Percentiles rank a stretch among this genome's conserved stretches.
phyloP scores from a whole-genome alignment of 2,113 vertebrate genomes.

The Pollachius pollachius region DNA sequence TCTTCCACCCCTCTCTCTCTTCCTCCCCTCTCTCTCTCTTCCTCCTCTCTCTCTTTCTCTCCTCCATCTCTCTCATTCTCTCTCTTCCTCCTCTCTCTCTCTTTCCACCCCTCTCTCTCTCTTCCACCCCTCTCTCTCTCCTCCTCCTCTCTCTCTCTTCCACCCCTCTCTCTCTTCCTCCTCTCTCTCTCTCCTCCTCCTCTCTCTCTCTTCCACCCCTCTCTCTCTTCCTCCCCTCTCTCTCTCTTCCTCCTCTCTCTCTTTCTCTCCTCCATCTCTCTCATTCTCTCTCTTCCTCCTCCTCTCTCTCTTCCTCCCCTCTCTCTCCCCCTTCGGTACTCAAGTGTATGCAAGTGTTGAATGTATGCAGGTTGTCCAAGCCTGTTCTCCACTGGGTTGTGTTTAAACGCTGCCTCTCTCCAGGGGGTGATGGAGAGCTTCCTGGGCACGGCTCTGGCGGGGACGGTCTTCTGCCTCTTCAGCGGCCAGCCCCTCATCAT shows the following conservation, averaged over 20 bases:
- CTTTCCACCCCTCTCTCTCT: background rate
- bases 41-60: background rate
- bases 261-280: too few species aligned
- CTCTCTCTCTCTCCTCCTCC: background rate
- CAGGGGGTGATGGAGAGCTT: conserved; percentile 99
- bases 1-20: background rate
- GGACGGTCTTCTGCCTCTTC: conserved; percentile 89
- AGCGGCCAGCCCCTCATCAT: conserved; percentile 97
- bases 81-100: background rate
- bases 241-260: too few species aligned
- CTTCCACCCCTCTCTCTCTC: background rate
- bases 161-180: background rate
- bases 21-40: background rate
- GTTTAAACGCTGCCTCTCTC: background rate
- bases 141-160: background rate
- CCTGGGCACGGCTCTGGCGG: conserved; percentile 90
- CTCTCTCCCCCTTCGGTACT: too few species aligned
- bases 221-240: too few species aligned
- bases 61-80: too few species aligned
- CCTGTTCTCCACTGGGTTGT: too few species aligned
- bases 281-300: too few species aligned
- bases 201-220: background rate
- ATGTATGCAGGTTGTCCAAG: too few species aligned
- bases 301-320: too few species aligned
- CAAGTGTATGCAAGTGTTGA: too few species aligned